These are phyloP conservation scores for Tetheella fluctuosa DNA, from an alignment of 2,888 invertebrate genomes.

Conservation along the genomic window DNA sequence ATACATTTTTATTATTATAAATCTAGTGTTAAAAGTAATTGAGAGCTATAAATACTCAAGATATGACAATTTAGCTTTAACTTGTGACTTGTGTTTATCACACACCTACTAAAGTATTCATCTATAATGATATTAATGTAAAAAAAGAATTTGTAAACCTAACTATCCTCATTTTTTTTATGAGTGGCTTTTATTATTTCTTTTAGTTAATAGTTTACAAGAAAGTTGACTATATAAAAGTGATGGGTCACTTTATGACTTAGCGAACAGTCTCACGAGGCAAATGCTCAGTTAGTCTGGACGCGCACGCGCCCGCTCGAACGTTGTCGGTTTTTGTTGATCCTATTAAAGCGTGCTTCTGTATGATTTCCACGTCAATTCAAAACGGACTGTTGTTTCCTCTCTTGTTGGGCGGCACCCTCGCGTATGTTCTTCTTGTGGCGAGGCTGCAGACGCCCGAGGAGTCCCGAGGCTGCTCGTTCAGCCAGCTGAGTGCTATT, in stretches of 20 bases:
- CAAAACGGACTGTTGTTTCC: no score
- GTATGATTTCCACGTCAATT: no score
- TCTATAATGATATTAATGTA: conserved; percentile 6
- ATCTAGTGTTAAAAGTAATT: conserved; percentile 14
- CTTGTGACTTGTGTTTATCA: conserved; percentile 17
- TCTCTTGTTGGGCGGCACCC: no score
- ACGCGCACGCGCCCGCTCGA: no score
- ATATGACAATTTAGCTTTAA: conserved; percentile 40
- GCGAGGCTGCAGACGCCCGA: no score
- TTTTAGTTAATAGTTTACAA: neutral
- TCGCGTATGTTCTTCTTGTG: no score
- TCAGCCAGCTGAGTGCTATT: no score
- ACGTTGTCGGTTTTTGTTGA: no score
- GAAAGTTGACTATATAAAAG: neutral
- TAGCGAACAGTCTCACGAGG: no score
- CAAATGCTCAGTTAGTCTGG: no score
- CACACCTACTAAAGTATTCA: conserved; percentile 13
- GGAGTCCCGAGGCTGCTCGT: no score
- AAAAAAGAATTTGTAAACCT: conserved; percentile 9
- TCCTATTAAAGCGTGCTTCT: no score
- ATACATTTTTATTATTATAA: conserved; percentile 38
- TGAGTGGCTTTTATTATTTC: neutral
- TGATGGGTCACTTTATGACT: neutral
- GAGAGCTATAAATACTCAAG: conserved; percentile 18
- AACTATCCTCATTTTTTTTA: neutral